Evolutionary conservation across 2,113 vertebrate genomes (phyloP), one percentile per base, ranked within the genome.

Genomic region (Neotoma lepida): DNA sequence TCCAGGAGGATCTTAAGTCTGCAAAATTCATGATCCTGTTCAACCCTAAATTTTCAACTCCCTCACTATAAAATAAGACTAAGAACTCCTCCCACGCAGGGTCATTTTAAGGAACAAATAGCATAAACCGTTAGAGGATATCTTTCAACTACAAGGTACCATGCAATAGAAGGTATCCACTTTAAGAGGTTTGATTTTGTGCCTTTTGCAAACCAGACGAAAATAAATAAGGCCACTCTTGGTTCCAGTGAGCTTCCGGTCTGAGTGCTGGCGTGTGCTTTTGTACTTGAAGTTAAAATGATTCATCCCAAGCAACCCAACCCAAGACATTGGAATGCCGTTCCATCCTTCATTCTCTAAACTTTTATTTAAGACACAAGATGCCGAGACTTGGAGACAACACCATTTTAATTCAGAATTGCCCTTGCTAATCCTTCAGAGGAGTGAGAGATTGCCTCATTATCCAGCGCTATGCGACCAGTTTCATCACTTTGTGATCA

Each of bases 401-500:
- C 46, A 18, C 14, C 46, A 82, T 51, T 91, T 95, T 64, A 88
- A 78, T 92, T 97, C 94, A 92, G 61, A 96, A 86, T 88, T 81
- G 86, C 91, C 76, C 86, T 93, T 95, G 81, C 74, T 58, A 86
- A 88, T 76, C 85, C 63, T 93, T 91, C 66, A 80, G 89, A 95
- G 61, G 94, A 88, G 85, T 39, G 80, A 96, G 81, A 51, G n/a
- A 87, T 49, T 28, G 44, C 61, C 93, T 96, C 88, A 85, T 96
- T 95, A 90, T 58, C 91, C 85, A 7, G 35, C 35, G n/a, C 49
- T 74, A 41, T 35, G 77, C 41, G 56, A 88, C 76, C 26, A 73
- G 41, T 70, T 93, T 94, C 71, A 86, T 56, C 66, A 73, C 39
- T 44, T 10, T 68, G 84, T 56, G 82, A 93, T 87, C 89, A 87